phyloP scores from a whole-genome alignment of 2,113 vertebrate genomes.

The Pteropus alecto region DNA sequence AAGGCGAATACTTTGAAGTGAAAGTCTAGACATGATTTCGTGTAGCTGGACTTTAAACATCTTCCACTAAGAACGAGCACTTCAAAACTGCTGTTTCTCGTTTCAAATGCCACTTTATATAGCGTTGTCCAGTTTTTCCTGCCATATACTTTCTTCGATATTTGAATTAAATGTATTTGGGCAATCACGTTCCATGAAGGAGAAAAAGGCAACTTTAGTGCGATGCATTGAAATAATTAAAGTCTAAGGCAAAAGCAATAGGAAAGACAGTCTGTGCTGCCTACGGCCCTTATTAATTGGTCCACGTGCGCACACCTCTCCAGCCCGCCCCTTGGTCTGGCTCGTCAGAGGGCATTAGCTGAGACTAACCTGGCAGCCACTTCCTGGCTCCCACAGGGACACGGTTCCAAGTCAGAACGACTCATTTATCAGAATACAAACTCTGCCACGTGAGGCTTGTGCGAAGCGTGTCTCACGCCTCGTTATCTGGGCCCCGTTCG shows the following conservation, averaged over 20 bases:
- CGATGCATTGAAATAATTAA: background rate
- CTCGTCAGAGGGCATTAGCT: slow-evolving; percentile 34
- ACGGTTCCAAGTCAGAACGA: background rate
- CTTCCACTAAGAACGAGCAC: background rate
- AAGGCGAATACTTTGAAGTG: background rate
- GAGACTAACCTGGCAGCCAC: background rate
- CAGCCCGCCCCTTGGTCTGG: background rate
- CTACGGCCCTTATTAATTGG: background rate
- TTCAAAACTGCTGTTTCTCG: background rate
- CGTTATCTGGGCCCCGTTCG: slow-evolving; percentile 18
- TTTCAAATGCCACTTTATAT: background rate
- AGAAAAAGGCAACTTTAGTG: background rate
- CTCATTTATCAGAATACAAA: background rate
- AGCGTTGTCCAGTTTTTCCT: background rate
- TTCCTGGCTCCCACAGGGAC: slow-evolving; percentile 19
- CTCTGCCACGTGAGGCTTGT: background rate
- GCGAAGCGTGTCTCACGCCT: background rate
- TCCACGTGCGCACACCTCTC: background rate
- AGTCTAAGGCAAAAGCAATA: background rate
- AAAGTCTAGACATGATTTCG: background rate
- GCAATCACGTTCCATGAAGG: background rate
- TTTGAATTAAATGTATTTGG: background rate
- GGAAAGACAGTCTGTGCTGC: background rate
- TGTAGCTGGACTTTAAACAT: background rate
- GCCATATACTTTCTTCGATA: background rate